A percentile compares a stretch with the other conserved stretches of the same genome.
These are phyloP conservation scores for Amazonetta brasiliensis DNA, from an alignment of 2,797 vertebrate species.

Conservation along the genomic window DNA sequence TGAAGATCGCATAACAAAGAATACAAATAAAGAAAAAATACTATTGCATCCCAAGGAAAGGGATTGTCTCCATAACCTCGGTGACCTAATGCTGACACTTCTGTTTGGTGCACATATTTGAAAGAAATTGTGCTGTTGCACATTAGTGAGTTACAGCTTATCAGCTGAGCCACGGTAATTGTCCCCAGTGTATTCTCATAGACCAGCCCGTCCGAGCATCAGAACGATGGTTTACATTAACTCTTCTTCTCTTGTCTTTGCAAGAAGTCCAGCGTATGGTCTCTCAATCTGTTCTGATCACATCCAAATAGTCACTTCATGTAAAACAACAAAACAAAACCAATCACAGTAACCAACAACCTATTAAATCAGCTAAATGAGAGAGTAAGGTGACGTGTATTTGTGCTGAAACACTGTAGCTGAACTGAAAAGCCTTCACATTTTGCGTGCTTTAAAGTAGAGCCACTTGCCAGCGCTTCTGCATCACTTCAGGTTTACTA, in stretches of 20 bases:
- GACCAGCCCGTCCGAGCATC: background rate
- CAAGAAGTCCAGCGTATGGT: background rate
- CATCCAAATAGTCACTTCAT: background rate
- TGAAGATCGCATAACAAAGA: background rate
- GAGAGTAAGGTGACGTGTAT: background rate
- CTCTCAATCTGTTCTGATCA: background rate
- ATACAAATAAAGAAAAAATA: background rate
- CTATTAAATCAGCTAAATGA: background rate
- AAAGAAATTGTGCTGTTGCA: slow-evolving; percentile 40
- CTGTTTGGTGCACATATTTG: background rate
- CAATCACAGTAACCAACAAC: background rate
- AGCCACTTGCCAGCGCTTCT: background rate
- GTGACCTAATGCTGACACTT: slow-evolving; percentile 25
- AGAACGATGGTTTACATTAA: slow-evolving; percentile 2
- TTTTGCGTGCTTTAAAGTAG: background rate
- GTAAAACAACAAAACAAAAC: background rate
- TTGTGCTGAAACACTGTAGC: background rate
- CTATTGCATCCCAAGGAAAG: background rate
- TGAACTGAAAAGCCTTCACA: background rate
- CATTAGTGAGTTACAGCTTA: slow-evolving; percentile 17
- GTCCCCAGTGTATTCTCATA: slow-evolving; percentile 5
- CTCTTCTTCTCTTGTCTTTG: background rate
- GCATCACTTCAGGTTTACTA: background rate
- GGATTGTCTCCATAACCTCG: slow-evolving; percentile 9
- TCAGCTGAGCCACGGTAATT: slow-evolving; percentile 54